These are phyloP conservation scores for Lagenorhynchus albirostris DNA, from an alignment of 2,113 vertebrate genomes.

Conservation along the genomic window DNA sequence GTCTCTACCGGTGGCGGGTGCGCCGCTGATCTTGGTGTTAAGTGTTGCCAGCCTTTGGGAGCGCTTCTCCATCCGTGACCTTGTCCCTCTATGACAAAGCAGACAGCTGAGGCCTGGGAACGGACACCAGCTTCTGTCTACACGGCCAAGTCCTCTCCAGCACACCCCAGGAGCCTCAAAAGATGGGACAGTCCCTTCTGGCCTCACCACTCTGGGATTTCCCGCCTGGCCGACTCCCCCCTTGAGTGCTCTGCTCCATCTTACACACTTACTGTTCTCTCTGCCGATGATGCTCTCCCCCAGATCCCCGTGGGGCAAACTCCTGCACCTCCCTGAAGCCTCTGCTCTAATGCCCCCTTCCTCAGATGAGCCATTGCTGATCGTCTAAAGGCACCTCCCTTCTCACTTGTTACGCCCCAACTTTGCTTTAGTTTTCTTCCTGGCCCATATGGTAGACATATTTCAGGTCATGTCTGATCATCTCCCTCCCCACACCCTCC, in stretches of 20 bases:
- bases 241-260: rapidly evolving
- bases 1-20: neutral
- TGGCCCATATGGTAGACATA: rapidly evolving
- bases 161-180: neutral
- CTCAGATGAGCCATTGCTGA: neutral
- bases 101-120: neutral
- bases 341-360: neutral
- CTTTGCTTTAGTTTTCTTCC: neutral
- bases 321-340: neutral
- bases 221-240: neutral
- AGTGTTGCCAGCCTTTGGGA: neutral
- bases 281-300: neutral
- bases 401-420: neutral
- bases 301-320: rapidly evolving
- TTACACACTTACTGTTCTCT: neutral
- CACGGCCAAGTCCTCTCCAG: neutral
- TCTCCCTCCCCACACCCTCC: neutral
- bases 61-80: neutral
- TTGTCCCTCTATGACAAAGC: neutral
- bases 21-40: neutral
- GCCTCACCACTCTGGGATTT: neutral
- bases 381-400: neutral
- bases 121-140: neutral
- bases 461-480: rapidly evolving
- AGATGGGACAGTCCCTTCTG: neutral